Conservation (phyloP, 2,888 invertebrate genomes). For the Torymus tubicola region DNA sequence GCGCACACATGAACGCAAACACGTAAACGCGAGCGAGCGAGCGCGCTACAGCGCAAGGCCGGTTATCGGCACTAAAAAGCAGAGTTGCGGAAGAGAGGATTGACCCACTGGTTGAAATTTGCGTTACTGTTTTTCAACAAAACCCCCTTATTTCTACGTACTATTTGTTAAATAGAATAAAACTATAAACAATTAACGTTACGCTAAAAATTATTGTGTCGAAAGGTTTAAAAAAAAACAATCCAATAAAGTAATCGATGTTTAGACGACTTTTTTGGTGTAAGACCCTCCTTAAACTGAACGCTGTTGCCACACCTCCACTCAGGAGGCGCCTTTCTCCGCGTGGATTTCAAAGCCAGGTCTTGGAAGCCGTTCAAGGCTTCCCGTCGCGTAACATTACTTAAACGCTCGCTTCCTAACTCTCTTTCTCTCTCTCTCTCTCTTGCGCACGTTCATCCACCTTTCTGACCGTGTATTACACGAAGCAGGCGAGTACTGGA, state of each 20-base stretch:
- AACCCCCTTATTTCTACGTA: too few species aligned
- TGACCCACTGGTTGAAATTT: slow-evolving; percentile 56
- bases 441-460: not conserved
- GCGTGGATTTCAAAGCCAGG: slow-evolving; percentile 23
- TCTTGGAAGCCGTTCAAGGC: slow-evolving; percentile 38
- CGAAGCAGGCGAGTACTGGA: not conserved
- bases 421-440: too few species aligned
- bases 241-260: too few species aligned
- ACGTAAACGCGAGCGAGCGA: not conserved
- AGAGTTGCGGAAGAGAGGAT: slow-evolving; percentile 30
- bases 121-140: slow-evolving; percentile 49
- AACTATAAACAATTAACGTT: too few species aligned
- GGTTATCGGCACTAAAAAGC: slow-evolving; percentile 16
- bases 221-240: too few species aligned
- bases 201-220: too few species aligned
- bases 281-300: too few species aligned
- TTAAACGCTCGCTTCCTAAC: not conserved
- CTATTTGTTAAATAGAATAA: too few species aligned
- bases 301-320: too few species aligned
- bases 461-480: not conserved
- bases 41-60: too few species aligned
- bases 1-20: not conserved
- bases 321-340: too few species aligned
- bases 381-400: slow-evolving; percentile 21
- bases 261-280: too few species aligned